Conservation (phyloP, 2,113 vertebrate genomes). For the Aphelocoma coerulescens region DNA sequence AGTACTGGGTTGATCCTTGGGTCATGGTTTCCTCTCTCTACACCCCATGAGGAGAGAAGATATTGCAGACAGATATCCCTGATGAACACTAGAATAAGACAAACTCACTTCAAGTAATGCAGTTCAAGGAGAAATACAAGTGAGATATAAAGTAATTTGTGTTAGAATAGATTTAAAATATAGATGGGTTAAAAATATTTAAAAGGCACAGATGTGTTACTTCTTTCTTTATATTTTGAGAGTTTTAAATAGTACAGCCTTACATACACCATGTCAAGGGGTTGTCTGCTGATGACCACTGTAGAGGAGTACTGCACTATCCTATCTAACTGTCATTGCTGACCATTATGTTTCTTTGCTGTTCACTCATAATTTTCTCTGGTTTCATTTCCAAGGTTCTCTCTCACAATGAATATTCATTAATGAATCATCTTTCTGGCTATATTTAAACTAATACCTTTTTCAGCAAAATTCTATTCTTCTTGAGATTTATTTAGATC, state of each 20-base stretch:
- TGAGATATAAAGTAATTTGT: not conserved
- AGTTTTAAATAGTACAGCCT: not conserved
- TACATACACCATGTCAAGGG: not conserved
- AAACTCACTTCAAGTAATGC: not conserved
- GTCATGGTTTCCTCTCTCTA: not conserved
- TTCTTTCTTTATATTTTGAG: not conserved
- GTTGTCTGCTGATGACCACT: not conserved
- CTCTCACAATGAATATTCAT: not conserved
- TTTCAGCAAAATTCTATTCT: not conserved
- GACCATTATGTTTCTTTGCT: not conserved
- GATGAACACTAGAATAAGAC: not conserved
- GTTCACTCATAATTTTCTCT: not conserved
- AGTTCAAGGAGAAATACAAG: not conserved
- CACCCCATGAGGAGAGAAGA: not conserved
- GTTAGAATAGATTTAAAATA: not conserved
- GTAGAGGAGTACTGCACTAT: not conserved
- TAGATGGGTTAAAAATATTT: not conserved
- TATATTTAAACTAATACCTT: not conserved
- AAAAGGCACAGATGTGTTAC: not conserved
- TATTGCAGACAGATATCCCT: not conserved
- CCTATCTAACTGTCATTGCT: not conserved
- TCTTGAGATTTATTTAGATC: not conserved
- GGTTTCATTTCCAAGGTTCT: not conserved
- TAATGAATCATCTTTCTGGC: not conserved
- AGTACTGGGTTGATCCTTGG: not conserved